phyloP scores from a whole-genome alignment of 2,888 invertebrate species.

The Autographa gamma region DNA sequence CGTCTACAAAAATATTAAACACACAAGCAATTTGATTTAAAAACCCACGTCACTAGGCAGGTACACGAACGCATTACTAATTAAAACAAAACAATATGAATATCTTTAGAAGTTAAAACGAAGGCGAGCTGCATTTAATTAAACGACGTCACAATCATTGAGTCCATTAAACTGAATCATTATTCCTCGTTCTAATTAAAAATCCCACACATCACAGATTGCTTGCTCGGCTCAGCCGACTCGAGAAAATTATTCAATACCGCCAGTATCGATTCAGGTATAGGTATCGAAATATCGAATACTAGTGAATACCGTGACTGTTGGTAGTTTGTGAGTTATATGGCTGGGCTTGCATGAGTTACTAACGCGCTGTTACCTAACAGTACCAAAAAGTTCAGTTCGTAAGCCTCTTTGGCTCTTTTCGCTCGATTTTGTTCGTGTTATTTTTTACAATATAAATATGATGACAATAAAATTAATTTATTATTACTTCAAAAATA shows the following conservation, averaged over 20 bases:
- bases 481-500: no score
- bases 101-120: neutral
- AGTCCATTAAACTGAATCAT: neutral
- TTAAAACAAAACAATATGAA: neutral
- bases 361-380: neutral
- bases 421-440: neutral
- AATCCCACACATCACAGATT: constrained; percentile 8
- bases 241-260: constrained; percentile 20
- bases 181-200: constrained; percentile 12
- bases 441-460: no score
- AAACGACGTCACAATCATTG: neutral
- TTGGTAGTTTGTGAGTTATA: constrained; percentile 36
- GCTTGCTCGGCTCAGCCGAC: neutral
- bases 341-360: constrained; percentile 12
- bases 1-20: no score
- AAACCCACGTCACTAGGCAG: no score
- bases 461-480: no score
- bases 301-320: constrained; percentile 38
- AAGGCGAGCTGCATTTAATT: neutral
- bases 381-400: neutral
- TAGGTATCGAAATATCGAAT: constrained; percentile 36
- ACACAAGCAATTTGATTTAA: no score
- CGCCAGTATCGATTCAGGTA: constrained; percentile 29
- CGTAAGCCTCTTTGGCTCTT: neutral
- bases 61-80: no score